A percentile compares a stretch with the other conserved stretches of the same genome.
phyloP scores from a whole-genome alignment of 2,888 invertebrate genomes.

The Smittia sp. region DNA sequence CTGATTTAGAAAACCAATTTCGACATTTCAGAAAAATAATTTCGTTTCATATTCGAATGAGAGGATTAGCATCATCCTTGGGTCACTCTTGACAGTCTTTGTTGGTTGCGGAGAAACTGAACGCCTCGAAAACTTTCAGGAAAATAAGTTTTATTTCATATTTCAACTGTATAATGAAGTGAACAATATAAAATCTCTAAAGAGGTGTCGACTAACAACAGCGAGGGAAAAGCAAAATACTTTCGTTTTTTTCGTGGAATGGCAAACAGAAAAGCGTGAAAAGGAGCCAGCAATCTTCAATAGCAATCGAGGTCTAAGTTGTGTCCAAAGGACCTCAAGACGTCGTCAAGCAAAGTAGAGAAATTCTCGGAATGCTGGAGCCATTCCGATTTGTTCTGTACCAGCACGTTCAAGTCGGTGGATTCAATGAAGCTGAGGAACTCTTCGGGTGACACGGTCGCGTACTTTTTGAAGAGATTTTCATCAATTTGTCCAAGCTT shows the following conservation, averaged over 20 bases:
- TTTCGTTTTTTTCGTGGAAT: not conserved
- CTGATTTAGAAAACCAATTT: too few relatives aligned
- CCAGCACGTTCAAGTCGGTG: slow-evolving; percentile 59
- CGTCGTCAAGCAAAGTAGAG: slow-evolving; percentile 71
- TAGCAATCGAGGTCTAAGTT: slow-evolving; percentile 71
- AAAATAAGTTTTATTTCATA: too few relatives aligned
- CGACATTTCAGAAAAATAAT: too few relatives aligned
- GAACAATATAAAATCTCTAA: too few relatives aligned
- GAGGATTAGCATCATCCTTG: too few relatives aligned
- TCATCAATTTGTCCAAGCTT: slow-evolving; percentile 52
- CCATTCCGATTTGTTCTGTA: slow-evolving; percentile 65
- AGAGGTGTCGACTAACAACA: too few relatives aligned
- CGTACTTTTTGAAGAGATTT: slow-evolving; percentile 50
- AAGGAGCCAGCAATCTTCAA: slow-evolving; percentile 48
- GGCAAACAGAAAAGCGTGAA: not conserved
- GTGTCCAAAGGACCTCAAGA: slow-evolving; percentile 63
- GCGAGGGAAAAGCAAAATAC: not conserved
- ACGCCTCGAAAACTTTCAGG: too few relatives aligned
- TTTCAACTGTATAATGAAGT: too few relatives aligned
- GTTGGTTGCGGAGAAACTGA: too few relatives aligned
- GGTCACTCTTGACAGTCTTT: too few relatives aligned
- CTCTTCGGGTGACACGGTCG: slow-evolving; percentile 56
- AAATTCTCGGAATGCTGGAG: slow-evolving; percentile 64
- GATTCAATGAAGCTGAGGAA: slow-evolving; percentile 61
- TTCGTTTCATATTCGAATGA: too few relatives aligned